Percentiles rank a stretch among this genome's conserved stretches.
Evolutionary conservation across 2,888 invertebrate genomes (phyloP).

Genomic region (Deroplatys truncata): DNA sequence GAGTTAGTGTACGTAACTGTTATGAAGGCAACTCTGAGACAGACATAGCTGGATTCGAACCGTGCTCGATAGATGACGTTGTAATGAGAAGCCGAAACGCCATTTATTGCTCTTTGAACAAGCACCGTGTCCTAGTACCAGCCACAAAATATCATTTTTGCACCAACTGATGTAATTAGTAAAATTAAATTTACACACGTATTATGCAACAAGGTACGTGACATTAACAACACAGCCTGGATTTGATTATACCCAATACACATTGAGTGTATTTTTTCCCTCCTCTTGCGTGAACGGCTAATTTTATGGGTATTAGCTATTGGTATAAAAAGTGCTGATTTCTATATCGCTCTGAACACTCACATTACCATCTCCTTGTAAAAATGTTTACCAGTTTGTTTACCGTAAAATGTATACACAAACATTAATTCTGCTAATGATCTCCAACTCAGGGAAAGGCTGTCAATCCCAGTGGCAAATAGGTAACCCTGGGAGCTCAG

Average conservation of each 20-base stretch:
- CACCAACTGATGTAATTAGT: not conserved
- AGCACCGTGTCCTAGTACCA: not conserved
- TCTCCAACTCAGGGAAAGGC: not conserved
- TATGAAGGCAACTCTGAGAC: too few species aligned
- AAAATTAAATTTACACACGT: not conserved
- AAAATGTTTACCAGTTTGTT: not conserved
- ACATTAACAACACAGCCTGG: not conserved
- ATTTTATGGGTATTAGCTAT: not conserved
- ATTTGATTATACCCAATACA: not conserved
- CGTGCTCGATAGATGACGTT: too few species aligned
- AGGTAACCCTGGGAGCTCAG: not conserved
- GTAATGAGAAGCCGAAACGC: too few species aligned
- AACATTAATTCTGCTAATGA: not conserved
- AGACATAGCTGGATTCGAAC: too few species aligned
- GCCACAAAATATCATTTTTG: not conserved
- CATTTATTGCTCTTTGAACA: not conserved
- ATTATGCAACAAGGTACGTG: not conserved
- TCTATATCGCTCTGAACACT: not conserved
- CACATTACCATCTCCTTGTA: not conserved
- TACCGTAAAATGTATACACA: not conserved
- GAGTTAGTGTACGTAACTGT: too few species aligned
- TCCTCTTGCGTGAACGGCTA: not conserved
- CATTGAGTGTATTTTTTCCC: not conserved
- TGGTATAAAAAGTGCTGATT: not conserved
- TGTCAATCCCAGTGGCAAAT: not conserved